These are phyloP conservation scores for Bicyclus anynana DNA, from an alignment of 1,140 invertebrate species.

Conservation along the genomic window DNA sequence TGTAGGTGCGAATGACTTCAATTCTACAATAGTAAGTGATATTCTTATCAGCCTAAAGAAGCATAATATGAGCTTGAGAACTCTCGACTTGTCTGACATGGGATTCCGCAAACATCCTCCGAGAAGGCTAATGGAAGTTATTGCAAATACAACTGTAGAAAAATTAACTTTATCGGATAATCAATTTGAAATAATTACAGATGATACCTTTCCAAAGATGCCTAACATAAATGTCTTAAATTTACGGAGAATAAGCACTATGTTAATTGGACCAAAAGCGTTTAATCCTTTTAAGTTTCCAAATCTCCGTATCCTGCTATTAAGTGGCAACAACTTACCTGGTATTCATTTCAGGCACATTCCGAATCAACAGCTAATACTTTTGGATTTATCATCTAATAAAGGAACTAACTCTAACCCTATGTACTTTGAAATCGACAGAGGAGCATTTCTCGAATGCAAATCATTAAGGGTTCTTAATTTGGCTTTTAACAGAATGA, in stretches of 20 bases:
- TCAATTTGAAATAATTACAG: conserved; percentile 73
- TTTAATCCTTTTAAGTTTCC: conserved; percentile 62
- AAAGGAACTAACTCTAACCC: conserved; percentile 54
- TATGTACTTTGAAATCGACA: conserved; percentile 68
- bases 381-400: conserved; percentile 74
- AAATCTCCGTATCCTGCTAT: conserved; percentile 64
- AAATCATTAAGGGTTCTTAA: conserved; percentile 54
- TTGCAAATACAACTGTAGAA: conserved; percentile 71
- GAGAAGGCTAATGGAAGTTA: conserved; percentile 59
- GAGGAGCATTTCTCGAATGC: conserved; percentile 49
- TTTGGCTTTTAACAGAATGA: conserved; percentile 73
- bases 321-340: conserved; percentile 72
- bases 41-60: conserved; percentile 55
- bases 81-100: conserved; percentile 71
- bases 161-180: conserved; percentile 73
- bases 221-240: conserved; percentile 70
- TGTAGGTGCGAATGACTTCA: conserved; percentile 75
- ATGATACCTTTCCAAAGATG: conserved; percentile 75
- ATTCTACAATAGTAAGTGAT: conserved; percentile 55
- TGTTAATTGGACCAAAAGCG: conserved; percentile 50
- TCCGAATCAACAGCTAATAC: conserved; percentile 60
- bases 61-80: conserved; percentile 56
- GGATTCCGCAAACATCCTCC: conserved; percentile 73
- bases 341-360: conserved; percentile 67
- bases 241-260: conserved; percentile 60